Percentiles rank a stretch among this genome's conserved stretches.
phyloP scores from a whole-genome alignment of 2,888 invertebrate species.

The Diaprepes abbreviatus region DNA sequence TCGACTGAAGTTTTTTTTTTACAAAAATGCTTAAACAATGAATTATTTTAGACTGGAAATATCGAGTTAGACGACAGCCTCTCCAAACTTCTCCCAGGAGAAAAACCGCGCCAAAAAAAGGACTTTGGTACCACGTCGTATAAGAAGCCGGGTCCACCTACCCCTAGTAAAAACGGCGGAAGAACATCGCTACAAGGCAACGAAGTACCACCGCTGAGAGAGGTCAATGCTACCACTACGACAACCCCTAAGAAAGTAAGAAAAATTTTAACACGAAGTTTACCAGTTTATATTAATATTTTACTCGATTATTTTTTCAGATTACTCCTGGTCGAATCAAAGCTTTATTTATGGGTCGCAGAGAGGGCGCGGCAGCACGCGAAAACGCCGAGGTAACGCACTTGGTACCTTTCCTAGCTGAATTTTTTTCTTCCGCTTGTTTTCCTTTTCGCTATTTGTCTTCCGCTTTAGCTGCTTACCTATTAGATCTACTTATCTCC shows the following conservation, averaged over 20 bases:
- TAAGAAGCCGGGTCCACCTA: slow-evolving; percentile 88
- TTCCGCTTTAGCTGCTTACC: slow-evolving; percentile 34
- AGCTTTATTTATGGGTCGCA: slow-evolving; percentile 71
- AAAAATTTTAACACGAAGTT: no score
- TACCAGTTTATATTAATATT: no score
- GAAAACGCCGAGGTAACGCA: slow-evolving; percentile 59
- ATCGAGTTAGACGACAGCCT: slow-evolving; percentile 65
- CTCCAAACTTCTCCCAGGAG: slow-evolving; percentile 65
- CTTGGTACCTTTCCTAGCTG: slow-evolving; percentile 5
- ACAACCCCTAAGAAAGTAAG: slow-evolving; percentile 70
- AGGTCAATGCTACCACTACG: slow-evolving; percentile 64
- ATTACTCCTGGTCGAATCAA: slow-evolving; percentile 77
- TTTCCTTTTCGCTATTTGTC: slow-evolving; percentile 21
- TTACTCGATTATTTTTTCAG: no score
- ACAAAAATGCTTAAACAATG: no score
- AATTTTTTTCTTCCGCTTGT: slow-evolving; percentile 14
- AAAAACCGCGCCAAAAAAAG: slow-evolving; percentile 67
- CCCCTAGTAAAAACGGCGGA: slow-evolving; percentile 85
- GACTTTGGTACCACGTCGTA: slow-evolving; percentile 81
- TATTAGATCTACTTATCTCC: slow-evolving; percentile 17
- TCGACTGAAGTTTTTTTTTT: no score
- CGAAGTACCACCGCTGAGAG: slow-evolving; percentile 73
- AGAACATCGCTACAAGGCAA: slow-evolving; percentile 77
- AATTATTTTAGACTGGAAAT: slow-evolving; percentile 59
- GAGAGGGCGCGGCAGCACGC: slow-evolving; percentile 55